phyloP scores from a whole-genome alignment of 2,888 invertebrate genomes.

The Furcula furcula region DNA sequence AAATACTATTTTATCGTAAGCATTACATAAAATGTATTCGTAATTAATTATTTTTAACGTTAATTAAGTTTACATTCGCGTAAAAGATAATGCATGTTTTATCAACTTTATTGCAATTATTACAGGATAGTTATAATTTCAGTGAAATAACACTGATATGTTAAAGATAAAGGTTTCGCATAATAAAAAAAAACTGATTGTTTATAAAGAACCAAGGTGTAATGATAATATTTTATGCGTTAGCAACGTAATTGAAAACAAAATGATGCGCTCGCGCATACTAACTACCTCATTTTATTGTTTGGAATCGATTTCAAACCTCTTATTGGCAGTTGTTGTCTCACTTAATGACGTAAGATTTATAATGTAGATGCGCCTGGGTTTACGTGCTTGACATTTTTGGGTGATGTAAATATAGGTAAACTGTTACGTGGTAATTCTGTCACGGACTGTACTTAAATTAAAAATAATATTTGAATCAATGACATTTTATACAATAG shows the following conservation, averaged over 20 bases:
- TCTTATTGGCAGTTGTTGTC: constrained; percentile 25
- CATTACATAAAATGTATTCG: no score
- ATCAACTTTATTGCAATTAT: neutral
- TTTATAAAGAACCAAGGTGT: constrained; percentile 14
- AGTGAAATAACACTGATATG: neutral
- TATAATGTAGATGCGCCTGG: constrained; percentile 12
- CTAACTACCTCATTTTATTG: constrained; percentile 49
- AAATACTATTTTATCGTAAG: no score
- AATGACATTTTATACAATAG: no score
- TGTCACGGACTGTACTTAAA: no score
- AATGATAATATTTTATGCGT: constrained; percentile 35
- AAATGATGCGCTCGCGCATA: constrained; percentile 51
- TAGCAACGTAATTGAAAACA: constrained; percentile 36
- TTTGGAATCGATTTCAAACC: constrained; percentile 39
- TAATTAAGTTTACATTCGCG: neutral
- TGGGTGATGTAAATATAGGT: neutral
- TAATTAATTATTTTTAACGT: no score
- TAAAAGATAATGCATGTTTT: no score
- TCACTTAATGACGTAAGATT: constrained; percentile 30
- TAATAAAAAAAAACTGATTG: constrained; percentile 7
- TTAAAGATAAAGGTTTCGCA: neutral
- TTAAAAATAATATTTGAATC: no score
- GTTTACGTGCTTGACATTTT: constrained; percentile 8
- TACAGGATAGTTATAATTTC: no score
- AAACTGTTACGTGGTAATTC: neutral